Conservation (phyloP, 2,888 invertebrate species). For the Blastobasis adustella region DNA sequence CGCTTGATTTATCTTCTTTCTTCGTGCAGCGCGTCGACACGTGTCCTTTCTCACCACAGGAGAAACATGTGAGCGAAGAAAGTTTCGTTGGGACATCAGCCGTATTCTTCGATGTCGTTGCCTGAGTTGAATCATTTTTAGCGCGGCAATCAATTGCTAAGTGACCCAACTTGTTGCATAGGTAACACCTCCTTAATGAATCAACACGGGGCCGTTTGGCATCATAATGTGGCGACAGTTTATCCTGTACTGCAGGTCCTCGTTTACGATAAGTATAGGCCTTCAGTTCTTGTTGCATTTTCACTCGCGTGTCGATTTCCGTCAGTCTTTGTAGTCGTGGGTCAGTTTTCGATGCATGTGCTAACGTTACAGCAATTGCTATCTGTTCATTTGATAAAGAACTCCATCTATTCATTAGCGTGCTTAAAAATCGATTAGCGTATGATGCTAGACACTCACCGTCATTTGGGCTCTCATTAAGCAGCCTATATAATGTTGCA, state of each 20-base stretch:
- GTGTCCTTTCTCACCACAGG: conserved; percentile 2
- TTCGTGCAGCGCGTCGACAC: background rate
- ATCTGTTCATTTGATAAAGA: background rate
- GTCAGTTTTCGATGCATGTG: conserved; percentile 1
- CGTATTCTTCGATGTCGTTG: background rate
- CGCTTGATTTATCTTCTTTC: background rate
- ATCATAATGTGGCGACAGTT: background rate
- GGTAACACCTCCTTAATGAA: background rate
- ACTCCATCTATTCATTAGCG: background rate
- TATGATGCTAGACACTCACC: background rate
- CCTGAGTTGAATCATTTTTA: background rate
- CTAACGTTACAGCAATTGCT: background rate
- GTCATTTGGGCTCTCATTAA: background rate
- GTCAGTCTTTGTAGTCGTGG: background rate
- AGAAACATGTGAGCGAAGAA: conserved; percentile 1
- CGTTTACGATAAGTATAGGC: background rate
- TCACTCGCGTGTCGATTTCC: background rate
- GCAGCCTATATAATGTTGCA: background rate
- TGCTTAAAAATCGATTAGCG: background rate
- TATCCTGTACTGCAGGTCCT: background rate
- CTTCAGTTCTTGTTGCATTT: background rate
- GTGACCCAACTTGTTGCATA: background rate
- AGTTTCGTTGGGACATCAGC: background rate
- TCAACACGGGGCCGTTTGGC: no score
- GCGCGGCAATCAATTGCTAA: background rate